Evolutionary conservation across 2,113 vertebrate species (phyloP), one percentile per base, ranked within the genome.

Genomic region (Vidua chalybeata): DNA sequence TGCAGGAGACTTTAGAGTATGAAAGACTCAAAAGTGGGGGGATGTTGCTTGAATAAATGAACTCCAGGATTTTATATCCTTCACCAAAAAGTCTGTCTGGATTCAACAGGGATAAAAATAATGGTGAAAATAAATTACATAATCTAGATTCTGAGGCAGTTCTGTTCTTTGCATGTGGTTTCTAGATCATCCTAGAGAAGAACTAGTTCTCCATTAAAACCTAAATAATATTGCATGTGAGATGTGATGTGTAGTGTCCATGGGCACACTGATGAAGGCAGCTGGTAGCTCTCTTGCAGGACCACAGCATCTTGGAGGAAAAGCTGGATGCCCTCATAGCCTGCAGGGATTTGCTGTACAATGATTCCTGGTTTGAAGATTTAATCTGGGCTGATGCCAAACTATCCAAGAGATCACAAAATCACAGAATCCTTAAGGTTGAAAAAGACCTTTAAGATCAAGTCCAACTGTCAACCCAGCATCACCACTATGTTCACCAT

Each of bases 171-270:
- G 3, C 39, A 11, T 63, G 67, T 52, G 39, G n/a, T 56, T 93
- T 85, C 46, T 83, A 80, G 54, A 88, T 51, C 13, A 74, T 46
- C 15, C 62, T 66, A 55, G 46, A 76, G 48, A 80, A 74, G 15
- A 82, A 64, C 19, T 73, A 31, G 37, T 51, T 91, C 45, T 81
- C 62, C 37, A 11, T 63, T 59, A 51, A 86, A 85, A 61, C 45
- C 17, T 67, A 24, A 58, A 66, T 27, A 30, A 5, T n/a, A 16
- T 19, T 63, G 13, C 2, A 1, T 2, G 2, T 62, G 33, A 84
- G 43, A 67, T 31, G 54, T 52, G 43, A 33, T 24, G 19, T 48
- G 10, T 35, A 45, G n/a, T 1, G 2, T 80, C n/a, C 0, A 0
- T 15, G 41, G 54, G 23, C 28, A 33, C 27, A 35, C 61, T 59